Evolutionary conservation across 2,113 vertebrate genomes (phyloP).

Genomic region (Rhinoptilus africanus): DNA sequence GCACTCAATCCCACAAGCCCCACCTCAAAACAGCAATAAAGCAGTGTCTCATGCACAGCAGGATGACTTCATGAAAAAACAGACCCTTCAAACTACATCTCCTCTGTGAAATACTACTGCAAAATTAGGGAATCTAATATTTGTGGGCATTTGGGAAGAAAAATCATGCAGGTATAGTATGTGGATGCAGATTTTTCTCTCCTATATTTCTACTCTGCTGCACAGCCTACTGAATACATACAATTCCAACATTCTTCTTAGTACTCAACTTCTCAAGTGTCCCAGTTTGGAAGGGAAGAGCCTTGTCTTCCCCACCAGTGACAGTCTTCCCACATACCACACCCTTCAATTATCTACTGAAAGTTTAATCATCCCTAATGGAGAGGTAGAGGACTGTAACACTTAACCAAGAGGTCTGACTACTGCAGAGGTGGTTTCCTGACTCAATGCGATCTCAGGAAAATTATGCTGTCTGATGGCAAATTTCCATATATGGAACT

Average conservation of each 20-base stretch:
- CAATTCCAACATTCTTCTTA: not conserved
- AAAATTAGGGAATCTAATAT: not conserved
- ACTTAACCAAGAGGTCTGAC: not conserved
- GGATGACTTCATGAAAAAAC: not conserved
- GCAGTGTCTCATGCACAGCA: not conserved
- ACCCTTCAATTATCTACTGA: not conserved
- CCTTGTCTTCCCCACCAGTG: not conserved
- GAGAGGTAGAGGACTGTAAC: not conserved
- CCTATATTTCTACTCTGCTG: not conserved
- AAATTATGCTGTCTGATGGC: not conserved
- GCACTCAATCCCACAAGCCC: not conserved
- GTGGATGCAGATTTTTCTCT: not conserved
- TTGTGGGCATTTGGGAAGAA: not conserved
- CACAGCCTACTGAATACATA: not conserved
- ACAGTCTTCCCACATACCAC: not conserved
- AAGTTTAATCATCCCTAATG: not conserved
- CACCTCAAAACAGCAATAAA: not conserved
- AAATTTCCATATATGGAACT: not conserved
- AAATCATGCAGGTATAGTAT: not conserved
- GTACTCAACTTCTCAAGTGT: not conserved
- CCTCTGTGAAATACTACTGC: not conserved
- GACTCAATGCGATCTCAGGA: not conserved
- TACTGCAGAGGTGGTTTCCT: not conserved
- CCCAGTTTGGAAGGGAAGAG: not conserved
- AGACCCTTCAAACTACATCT: not conserved